phyloP scores from a whole-genome alignment of 2,113 vertebrate genomes.

The Mesoclemmys tuberculata region DNA sequence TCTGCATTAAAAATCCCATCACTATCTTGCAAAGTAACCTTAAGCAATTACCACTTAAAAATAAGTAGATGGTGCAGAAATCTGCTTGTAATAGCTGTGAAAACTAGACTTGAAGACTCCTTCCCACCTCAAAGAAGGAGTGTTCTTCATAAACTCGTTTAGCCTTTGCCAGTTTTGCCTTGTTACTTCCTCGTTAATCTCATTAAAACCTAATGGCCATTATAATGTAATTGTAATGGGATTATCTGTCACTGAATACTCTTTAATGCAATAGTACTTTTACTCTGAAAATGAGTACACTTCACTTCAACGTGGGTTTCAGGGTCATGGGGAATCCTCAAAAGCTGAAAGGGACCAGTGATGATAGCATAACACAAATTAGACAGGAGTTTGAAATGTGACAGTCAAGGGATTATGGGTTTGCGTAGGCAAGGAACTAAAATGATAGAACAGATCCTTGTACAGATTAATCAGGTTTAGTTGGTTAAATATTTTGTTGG shows the following conservation, averaged over 20 bases:
- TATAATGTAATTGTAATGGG: not conserved
- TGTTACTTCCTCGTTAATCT: not conserved
- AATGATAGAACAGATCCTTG: not conserved
- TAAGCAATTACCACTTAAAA: not conserved
- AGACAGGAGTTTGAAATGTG: not conserved
- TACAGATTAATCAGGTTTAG: not conserved
- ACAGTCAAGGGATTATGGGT: not conserved
- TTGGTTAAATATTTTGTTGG: not conserved
- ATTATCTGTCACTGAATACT: rapidly evolving
- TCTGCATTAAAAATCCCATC: conserved; percentile 12
- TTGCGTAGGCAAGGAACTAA: conserved; percentile 30
- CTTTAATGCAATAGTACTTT: not conserved
- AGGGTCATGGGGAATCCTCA: not conserved
- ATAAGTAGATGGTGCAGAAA: conserved; percentile 18
- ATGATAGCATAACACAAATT: not conserved
- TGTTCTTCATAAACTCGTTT: conserved; percentile 8
- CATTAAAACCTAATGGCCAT: not conserved
- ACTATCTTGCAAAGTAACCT: not conserved
- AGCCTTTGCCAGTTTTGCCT: not conserved
- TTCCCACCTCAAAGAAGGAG: not conserved
- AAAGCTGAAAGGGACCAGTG: not conserved
- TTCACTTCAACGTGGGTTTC: not conserved
- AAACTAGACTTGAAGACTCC: not conserved
- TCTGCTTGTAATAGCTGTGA: not conserved
- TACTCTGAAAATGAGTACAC: conserved; percentile 38